These are phyloP conservation scores for Proteles cristata DNA, from an alignment of 2,113 vertebrate genomes.

Conservation along the genomic window DNA sequence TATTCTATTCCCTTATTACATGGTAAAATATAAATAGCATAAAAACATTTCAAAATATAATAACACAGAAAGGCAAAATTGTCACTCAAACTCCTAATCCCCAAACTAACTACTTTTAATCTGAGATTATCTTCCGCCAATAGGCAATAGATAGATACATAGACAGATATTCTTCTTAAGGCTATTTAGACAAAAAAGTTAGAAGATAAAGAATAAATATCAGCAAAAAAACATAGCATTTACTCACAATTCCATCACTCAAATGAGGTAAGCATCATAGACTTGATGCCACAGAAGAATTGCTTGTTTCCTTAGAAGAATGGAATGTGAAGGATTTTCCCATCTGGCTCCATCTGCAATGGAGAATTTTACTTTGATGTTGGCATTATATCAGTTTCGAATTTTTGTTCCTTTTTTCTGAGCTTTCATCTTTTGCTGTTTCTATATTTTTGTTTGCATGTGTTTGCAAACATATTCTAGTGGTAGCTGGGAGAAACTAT, in stretches of 20 bases:
- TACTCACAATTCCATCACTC: neutral
- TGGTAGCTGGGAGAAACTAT: neutral
- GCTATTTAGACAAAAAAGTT: neutral
- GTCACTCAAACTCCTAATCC: neutral
- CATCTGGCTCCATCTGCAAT: neutral
- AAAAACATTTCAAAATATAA: constrained; percentile 39
- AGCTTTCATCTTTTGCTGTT: constrained; percentile 7
- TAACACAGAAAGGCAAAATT: neutral
- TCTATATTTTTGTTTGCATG: neutral
- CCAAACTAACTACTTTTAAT: neutral
- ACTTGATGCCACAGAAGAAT: neutral
- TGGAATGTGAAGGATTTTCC: neutral
- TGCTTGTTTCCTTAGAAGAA: neutral
- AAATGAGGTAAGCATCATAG: neutral
- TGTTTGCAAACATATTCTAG: neutral
- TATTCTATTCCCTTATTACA: neutral
- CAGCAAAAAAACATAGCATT: neutral
- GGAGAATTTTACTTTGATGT: neutral
- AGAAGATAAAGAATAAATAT: neutral
- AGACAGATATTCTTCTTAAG: neutral
- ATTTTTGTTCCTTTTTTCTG: neutral
- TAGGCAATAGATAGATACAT: neutral
- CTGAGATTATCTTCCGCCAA: neutral
- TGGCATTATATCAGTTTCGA: neutral
- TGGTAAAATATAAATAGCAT: neutral